A percentile compares a stretch with the other conserved stretches of the same genome.
These are phyloP conservation scores for Melinopterus prodromus DNA, from an alignment of 2,888 invertebrate species.

Conservation along the genomic window DNA sequence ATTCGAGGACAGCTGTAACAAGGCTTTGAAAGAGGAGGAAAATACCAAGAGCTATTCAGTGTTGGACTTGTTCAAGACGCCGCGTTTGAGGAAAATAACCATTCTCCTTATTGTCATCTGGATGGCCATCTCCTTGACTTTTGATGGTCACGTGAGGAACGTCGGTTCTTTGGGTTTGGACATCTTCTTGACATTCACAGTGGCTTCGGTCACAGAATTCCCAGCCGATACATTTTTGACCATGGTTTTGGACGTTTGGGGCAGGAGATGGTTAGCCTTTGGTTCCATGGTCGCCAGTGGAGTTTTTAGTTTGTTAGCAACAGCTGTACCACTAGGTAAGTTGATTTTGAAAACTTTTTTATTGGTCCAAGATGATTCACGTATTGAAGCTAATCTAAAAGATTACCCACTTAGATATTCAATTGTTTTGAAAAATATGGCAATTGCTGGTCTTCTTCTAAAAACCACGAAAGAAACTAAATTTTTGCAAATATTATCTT, in stretches of 20 bases:
- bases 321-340: conserved; percentile 76
- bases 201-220: conserved; percentile 83
- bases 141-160: conserved; percentile 89
- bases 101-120: conserved; percentile 83
- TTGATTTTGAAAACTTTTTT: too few relatives aligned
- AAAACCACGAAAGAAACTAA: too few relatives aligned
- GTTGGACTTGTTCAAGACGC: conserved; percentile 81
- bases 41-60: conserved; percentile 78
- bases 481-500: too few relatives aligned
- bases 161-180: conserved; percentile 82
- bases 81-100: conserved; percentile 78
- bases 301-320: conserved; percentile 80
- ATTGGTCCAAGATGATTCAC: too few relatives aligned
- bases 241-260: conserved; percentile 80
- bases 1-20: conserved; percentile 75
- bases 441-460: too few relatives aligned
- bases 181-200: conserved; percentile 85
- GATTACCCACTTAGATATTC: too few relatives aligned
- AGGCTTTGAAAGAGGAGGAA: conserved; percentile 75
- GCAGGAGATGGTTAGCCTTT: conserved; percentile 85
- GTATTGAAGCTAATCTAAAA: too few relatives aligned
- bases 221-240: conserved; percentile 87
- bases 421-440: conserved; percentile 6
- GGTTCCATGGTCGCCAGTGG: conserved; percentile 84
- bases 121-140: conserved; percentile 89